Percentiles rank a stretch among this genome's conserved stretches.
These are phyloP conservation scores for Gonocerus acuteangulatus DNA, from an alignment of 2,888 invertebrate genomes.

Conservation along the genomic window DNA sequence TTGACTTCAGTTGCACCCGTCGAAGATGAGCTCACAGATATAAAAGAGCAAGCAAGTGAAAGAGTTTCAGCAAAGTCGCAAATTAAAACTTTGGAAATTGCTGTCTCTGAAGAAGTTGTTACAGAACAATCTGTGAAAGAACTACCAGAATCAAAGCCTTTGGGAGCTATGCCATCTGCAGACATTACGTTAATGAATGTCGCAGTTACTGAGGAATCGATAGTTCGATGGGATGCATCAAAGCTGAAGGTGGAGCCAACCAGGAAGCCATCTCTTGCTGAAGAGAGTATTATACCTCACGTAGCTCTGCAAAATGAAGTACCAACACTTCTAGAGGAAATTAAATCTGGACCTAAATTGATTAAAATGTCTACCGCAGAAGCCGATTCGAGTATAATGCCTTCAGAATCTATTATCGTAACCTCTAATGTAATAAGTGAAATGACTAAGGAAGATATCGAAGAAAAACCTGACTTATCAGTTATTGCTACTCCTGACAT, in stretches of 20 bases:
- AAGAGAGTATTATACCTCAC: constrained; percentile 38
- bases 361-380: constrained; percentile 6
- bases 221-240: constrained; percentile 30
- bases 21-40: constrained; percentile 24
- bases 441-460: constrained; percentile 19
- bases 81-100: constrained; percentile 27
- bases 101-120: constrained; percentile 23
- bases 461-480: constrained; percentile 13
- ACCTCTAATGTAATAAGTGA: constrained; percentile 16
- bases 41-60: constrained; percentile 18
- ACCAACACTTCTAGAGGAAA: constrained; percentile 21
- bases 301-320: constrained; percentile 29
- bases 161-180: constrained; percentile 38
- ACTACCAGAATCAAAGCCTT: not conserved
- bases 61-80: constrained; percentile 24
- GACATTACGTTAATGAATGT: constrained; percentile 33
- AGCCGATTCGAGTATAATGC: constrained; percentile 23
- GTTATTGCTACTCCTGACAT: constrained; percentile 24
- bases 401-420: constrained; percentile 26
- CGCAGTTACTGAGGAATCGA: constrained; percentile 27
- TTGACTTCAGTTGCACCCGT: constrained; percentile 21
- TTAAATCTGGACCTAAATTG: not conserved
- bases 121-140: constrained; percentile 20
- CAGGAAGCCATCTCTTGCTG: constrained; percentile 40
- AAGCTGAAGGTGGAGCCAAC: constrained; percentile 34